These are phyloP conservation scores for Polyommatus icarus DNA, from an alignment of 2,888 invertebrate genomes.

Conservation along the genomic window DNA sequence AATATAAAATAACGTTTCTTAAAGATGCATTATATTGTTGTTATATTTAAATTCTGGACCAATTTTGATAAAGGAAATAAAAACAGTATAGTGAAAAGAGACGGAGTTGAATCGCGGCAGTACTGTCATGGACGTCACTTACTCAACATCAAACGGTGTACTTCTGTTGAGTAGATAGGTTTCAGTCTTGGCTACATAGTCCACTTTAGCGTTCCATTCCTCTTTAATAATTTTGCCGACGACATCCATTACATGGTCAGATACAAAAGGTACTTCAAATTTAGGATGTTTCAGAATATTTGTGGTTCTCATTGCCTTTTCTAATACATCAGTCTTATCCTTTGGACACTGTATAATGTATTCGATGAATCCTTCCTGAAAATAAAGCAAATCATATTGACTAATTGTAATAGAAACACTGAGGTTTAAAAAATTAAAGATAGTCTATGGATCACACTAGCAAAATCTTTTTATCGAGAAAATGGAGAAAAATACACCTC, in stretches of 20 bases:
- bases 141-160: constrained; percentile 47
- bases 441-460: no score
- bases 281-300: constrained; percentile 54
- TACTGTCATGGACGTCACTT: constrained; percentile 33
- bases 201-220: constrained; percentile 42
- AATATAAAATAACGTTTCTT: no score
- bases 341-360: constrained; percentile 53
- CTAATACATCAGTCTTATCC: constrained; percentile 49
- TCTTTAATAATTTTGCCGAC: constrained; percentile 41
- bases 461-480: no score
- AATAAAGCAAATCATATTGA: constrained; percentile 27
- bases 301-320: constrained; percentile 52
- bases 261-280: constrained; percentile 48
- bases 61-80: no score
- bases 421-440: neutral
- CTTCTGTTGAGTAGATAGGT: constrained; percentile 47
- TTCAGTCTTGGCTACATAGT: constrained; percentile 38
- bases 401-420: neutral
- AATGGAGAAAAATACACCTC: no score
- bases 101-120: neutral
- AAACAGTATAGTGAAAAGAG: no score
- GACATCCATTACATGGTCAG: constrained; percentile 45
- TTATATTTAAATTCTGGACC: no score
- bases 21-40: no score
- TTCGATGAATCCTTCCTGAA: constrained; percentile 52